phyloP scores from a whole-genome alignment of 2,113 vertebrate species.

The Corythaeola cristata region DNA sequence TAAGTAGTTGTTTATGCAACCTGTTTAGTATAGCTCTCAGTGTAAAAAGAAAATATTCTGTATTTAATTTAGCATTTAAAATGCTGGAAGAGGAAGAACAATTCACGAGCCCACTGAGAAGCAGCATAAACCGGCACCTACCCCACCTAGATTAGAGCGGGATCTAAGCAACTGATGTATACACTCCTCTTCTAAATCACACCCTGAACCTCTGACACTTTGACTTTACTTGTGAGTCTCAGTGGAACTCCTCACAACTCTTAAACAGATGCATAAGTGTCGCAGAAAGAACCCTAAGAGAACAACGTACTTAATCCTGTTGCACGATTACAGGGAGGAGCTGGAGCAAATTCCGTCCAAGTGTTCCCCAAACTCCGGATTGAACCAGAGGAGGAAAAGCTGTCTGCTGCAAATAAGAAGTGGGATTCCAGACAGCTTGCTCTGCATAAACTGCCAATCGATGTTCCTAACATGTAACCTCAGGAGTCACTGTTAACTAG shows the following conservation, averaged over 20 bases:
- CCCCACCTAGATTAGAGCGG: not conserved
- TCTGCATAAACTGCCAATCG: not conserved
- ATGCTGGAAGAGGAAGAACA: not conserved
- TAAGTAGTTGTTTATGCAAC: not conserved
- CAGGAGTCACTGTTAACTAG: not conserved
- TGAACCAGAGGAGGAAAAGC: not conserved
- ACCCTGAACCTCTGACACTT: not conserved
- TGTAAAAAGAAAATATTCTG: not conserved
- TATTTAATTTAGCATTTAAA: not conserved
- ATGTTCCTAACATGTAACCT: not conserved
- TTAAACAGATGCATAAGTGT: slow-evolving; percentile 9
- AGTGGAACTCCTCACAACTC: slow-evolving; percentile 2
- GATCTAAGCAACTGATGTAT: not conserved
- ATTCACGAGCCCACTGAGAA: not conserved
- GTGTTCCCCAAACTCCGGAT: not conserved
- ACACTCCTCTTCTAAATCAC: not conserved
- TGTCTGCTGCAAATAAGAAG: not conserved
- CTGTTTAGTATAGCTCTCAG: not conserved
- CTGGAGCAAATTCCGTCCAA: not conserved
- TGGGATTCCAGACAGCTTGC: not conserved
- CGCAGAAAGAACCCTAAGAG: not conserved
- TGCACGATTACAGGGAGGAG: slow-evolving; percentile 3
- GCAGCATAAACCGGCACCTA: not conserved
- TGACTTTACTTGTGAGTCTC: not conserved
- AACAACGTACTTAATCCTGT: not conserved